Evolutionary conservation across 2,888 invertebrate genomes (phyloP).

Genomic region (Sesamia inferens): DNA sequence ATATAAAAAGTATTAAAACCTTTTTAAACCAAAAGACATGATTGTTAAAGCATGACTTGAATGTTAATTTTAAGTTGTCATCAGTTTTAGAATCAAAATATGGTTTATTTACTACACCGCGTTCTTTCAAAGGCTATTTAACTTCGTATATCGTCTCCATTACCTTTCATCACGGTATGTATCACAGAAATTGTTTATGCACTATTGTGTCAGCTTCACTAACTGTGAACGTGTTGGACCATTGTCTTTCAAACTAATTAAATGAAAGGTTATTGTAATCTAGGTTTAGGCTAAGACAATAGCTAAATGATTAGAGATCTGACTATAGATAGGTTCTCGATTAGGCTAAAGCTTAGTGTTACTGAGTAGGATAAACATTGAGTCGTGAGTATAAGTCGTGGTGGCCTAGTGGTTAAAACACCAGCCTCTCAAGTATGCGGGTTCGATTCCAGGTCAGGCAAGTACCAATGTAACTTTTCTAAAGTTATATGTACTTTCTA

Average conservation of each 20-base stretch:
- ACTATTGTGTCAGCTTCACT: neutral
- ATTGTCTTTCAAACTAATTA: slow-evolving; percentile 16
- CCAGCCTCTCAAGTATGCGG: no score
- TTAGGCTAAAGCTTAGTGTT: neutral
- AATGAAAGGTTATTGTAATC: slow-evolving; percentile 12
- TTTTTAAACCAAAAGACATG: no score
- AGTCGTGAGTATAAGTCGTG: no score
- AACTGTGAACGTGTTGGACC: neutral
- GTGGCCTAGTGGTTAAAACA: no score
- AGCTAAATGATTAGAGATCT: neutral
- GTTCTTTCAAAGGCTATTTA: neutral
- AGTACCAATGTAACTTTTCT: no score
- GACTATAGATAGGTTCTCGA: slow-evolving; percentile 10
- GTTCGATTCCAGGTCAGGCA: no score
- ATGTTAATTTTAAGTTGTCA: neutral
- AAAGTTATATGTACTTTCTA: no score
- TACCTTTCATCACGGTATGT: neutral
- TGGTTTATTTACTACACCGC: neutral
- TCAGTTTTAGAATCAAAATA: neutral
- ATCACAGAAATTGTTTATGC: neutral
- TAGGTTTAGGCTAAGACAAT: slow-evolving; percentile 4
- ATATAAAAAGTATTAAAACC: no score
- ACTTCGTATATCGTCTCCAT: neutral
- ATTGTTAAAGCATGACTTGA: neutral
- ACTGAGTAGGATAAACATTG: neutral